Percentiles rank a stretch among this genome's conserved stretches.
Evolutionary conservation across 2,797 vertebrate species (phyloP).

Genomic region (Sus cebifrons): DNA sequence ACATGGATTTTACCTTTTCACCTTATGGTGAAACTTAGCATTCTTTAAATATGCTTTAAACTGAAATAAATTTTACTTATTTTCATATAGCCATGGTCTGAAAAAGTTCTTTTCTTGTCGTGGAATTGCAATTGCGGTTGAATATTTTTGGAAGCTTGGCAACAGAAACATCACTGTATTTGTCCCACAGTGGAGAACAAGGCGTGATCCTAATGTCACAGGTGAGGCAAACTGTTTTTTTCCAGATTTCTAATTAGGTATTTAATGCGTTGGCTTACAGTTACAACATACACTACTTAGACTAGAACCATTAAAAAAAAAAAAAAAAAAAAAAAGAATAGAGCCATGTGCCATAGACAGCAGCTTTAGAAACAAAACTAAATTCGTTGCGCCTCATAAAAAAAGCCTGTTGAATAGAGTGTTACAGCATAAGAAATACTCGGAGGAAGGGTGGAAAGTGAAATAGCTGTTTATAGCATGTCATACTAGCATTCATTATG

Average conservation of each 20-base stretch:
- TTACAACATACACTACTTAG: background rate
- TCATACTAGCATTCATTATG: background rate
- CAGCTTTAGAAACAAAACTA: background rate
- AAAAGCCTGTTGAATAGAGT: background rate
- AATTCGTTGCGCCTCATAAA: background rate
- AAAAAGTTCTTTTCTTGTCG: conserved; percentile 97
- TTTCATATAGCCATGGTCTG: conserved; percentile 94
- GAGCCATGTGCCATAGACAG: background rate
- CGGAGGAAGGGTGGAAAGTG: background rate
- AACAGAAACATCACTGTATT: conserved; percentile 98
- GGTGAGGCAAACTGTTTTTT: conserved; percentile 89
- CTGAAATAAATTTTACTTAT: conserved; percentile 38
- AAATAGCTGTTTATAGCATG: background rate
- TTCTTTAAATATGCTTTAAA: conserved; percentile 16
- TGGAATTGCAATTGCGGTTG: conserved; percentile 97
- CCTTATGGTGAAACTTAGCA: conserved; percentile 16
- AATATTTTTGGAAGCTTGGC: conserved; percentile 97
- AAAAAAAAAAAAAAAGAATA: background rate
- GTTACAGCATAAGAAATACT: background rate
- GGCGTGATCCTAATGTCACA: conserved; percentile 94
- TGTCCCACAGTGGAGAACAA: conserved; percentile 98
- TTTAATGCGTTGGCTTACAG: background rate
- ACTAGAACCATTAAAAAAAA: background rate
- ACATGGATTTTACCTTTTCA: background rate
- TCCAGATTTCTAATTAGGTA: background rate